Percentiles rank a stretch among this genome's conserved stretches.
phyloP scores from a whole-genome alignment of 2,888 invertebrate genomes.

The Cantharis lateralis region DNA sequence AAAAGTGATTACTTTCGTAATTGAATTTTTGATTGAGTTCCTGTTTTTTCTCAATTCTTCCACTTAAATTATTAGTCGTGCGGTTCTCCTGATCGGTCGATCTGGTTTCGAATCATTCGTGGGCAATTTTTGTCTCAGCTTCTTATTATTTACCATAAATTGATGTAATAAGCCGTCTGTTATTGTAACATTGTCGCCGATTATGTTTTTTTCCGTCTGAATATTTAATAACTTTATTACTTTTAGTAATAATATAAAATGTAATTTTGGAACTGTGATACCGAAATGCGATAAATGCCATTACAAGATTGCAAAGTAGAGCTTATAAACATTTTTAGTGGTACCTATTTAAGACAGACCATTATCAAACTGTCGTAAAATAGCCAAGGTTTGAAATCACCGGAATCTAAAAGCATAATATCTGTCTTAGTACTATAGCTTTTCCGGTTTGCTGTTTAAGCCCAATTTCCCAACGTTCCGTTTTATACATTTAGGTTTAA shows the following conservation, averaged over 20 bases:
- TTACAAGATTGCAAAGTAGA: background rate
- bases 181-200: no score
- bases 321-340: constrained; percentile 39
- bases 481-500: constrained; percentile 27
- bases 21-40: background rate
- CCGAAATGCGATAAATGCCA: background rate
- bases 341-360: constrained; percentile 36
- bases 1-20: background rate
- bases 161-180: no score
- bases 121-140: background rate
- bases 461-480: constrained; percentile 27
- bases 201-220: background rate
- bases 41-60: background rate
- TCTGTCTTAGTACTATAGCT: constrained; percentile 28
- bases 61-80: background rate
- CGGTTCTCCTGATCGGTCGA: background rate
- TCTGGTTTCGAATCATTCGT: background rate
- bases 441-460: constrained; percentile 21
- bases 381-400: constrained; percentile 37
- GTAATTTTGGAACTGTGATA: background rate
- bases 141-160: no score
- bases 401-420: constrained; percentile 31
- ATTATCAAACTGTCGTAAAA: constrained; percentile 41
- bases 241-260: background rate
- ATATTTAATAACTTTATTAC: background rate